phyloP scores from a whole-genome alignment of 2,113 vertebrate species.

The Ancistrus triradiatus region DNA sequence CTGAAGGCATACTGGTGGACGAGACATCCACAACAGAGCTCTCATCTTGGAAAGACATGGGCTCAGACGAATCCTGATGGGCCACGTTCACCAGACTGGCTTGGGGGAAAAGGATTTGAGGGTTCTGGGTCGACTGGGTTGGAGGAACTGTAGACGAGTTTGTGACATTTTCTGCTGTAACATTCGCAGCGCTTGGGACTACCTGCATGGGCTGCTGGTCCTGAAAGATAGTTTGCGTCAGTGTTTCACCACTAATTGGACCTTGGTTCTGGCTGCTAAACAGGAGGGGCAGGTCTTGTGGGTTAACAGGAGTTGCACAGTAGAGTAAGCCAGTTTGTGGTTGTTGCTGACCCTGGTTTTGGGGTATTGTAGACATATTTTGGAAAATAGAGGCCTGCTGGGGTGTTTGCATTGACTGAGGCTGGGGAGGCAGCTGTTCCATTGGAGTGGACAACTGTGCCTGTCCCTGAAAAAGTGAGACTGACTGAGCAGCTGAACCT shows the following conservation, averaged over 20 bases:
- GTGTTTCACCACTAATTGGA: conserved; percentile 52
- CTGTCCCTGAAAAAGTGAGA: conserved; percentile 69
- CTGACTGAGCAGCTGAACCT: conserved; percentile 57
- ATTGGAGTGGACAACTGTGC: conserved; percentile 68
- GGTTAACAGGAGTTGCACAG: conserved; percentile 79
- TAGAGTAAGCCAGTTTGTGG: conserved; percentile 80
- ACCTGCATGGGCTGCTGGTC: conserved; percentile 80
- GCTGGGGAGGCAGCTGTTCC: conserved; percentile 84
- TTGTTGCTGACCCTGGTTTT: conserved; percentile 67
- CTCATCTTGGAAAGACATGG: conserved; percentile 95
- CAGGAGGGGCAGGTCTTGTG: conserved; percentile 78
- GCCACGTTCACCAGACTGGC: conserved; percentile 70
- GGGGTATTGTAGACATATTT: conserved; percentile 56
- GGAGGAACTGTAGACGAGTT: conserved; percentile 62
- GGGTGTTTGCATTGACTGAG: conserved; percentile 70
- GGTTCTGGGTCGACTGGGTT: conserved; percentile 60
- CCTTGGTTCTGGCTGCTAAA: conserved; percentile 68
- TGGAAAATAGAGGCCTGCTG: conserved; percentile 74
- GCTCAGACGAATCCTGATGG: conserved; percentile 79
- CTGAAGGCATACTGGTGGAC: conserved; percentile 63
- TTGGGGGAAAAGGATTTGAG: conserved; percentile 77
- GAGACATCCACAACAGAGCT: conserved; percentile 73
- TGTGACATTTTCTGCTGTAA: conserved; percentile 62
- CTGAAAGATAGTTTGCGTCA: conserved; percentile 76
- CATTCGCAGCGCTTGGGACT: conserved; percentile 63